A percentile compares a stretch with the other conserved stretches of the same genome.
Conservation (phyloP, 2,888 invertebrate species). For the Empis stercorea region DNA sequence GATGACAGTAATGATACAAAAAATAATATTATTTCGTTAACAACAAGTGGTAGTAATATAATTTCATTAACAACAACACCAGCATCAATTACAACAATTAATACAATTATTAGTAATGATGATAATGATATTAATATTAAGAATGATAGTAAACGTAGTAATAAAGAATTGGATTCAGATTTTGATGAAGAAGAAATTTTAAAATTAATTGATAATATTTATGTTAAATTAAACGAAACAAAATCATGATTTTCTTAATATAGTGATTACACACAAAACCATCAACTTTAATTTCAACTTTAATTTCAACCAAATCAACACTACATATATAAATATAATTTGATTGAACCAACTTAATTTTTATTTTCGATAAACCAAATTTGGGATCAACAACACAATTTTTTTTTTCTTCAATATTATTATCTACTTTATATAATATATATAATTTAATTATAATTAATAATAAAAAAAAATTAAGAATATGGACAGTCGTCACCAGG, state of each 20-base stretch:
- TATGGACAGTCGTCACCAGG: too few relatives aligned
- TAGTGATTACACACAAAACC: not conserved
- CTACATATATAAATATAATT: too few relatives aligned
- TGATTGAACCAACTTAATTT: not conserved
- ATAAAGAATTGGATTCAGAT: conserved; percentile 7
- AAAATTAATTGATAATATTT: conserved; percentile 29
- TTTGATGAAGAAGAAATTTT: conserved; percentile 30
- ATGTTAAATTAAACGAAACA: conserved; percentile 28
- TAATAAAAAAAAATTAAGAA: too few relatives aligned
- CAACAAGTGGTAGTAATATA: not conserved
- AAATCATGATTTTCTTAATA: conserved; percentile 1
- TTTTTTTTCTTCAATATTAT: too few relatives aligned
- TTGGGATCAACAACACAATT: not conserved
- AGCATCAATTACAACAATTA: not conserved
- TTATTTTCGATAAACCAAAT: not conserved
- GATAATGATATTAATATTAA: not conserved
- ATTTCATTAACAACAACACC: not conserved
- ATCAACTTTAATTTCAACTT: too few relatives aligned
- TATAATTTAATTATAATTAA: not conserved
- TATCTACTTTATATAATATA: too few relatives aligned
- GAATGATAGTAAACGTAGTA: not conserved
- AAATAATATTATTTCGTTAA: not conserved
- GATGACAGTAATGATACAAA: not conserved
- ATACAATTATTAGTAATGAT: not conserved
- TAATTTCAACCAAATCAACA: too few relatives aligned